Evolutionary conservation across 2,888 invertebrate genomes (phyloP).

Genomic region (Frankliniella intonsa): DNA sequence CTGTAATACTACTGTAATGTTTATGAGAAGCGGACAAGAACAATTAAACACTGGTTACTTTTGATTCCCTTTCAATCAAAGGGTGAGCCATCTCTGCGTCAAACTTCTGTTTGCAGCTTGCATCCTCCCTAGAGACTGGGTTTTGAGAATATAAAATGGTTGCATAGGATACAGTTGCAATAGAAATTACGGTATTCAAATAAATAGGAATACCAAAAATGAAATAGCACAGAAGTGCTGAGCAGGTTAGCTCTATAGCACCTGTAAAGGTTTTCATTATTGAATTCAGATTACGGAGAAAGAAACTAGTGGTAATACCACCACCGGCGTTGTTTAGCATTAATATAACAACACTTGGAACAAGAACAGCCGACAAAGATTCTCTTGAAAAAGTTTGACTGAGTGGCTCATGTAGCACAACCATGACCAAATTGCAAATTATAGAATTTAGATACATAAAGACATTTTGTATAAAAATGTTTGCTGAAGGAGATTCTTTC

Average conservation of each 20-base stretch:
- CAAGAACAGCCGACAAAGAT: slow-evolving; percentile 55
- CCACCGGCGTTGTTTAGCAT: slow-evolving; percentile 85
- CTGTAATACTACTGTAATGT: too few relatives aligned
- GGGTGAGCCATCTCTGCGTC: not conserved
- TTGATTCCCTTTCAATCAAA: not conserved
- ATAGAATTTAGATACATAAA: slow-evolving; percentile 95
- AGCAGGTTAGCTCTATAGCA: slow-evolving; percentile 84
- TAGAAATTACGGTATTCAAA: slow-evolving; percentile 73
- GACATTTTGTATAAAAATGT: slow-evolving; percentile 88
- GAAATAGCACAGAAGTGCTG: slow-evolving; percentile 80
- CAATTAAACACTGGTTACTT: not conserved
- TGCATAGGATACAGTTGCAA: slow-evolving; percentile 74
- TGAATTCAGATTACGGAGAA: slow-evolving; percentile 86
- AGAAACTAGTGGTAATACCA: slow-evolving; percentile 91
- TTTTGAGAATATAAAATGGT: slow-evolving; percentile 84
- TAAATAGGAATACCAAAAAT: slow-evolving; percentile 82
- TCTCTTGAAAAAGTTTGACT: slow-evolving; percentile 55
- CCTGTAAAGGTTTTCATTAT: slow-evolving; percentile 94
- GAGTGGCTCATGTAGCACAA: slow-evolving; percentile 41
- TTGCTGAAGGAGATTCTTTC: slow-evolving; percentile 69
- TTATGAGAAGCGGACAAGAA: too few relatives aligned
- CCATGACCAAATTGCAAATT: slow-evolving; percentile 73
- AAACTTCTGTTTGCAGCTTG: not conserved
- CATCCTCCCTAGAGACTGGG: slow-evolving; percentile 58
- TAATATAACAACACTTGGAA: slow-evolving; percentile 70